Evolutionary conservation across 2,888 invertebrate genomes (phyloP), one percentile per base, ranked within the genome.

Genomic region (Schrankia costaestrigalis): DNA sequence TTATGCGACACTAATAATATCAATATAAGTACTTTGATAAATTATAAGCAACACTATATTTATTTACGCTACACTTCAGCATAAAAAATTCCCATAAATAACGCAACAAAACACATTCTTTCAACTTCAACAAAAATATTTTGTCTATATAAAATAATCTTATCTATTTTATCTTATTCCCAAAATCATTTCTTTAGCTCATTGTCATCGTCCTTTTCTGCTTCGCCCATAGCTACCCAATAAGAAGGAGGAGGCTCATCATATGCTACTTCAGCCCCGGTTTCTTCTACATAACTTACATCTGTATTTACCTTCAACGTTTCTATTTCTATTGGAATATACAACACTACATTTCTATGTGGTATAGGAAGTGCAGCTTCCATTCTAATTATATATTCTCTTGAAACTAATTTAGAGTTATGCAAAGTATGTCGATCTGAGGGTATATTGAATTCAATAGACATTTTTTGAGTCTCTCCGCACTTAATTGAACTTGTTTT

Each of bases 271-370:
- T n/a, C n/a, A n/a, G n/a, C 4, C 11, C 6, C 21, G 11, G 25
- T 22, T 27, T n/a, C 14, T 3, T 7, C 13, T 3, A 13, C 12
- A 6, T 24, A 18, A 11, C 1, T n/a, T n/a, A n/a, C 8, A n/a
- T 3, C 3, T 12, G 8, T 7, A 4, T 22, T 6, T 2, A 7
- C 10, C 23, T 22, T 21, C 11, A 28, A 24, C 35, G 58, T 47
- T 14, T 63, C 64, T 22, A 71, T 52, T 34, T 67, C 59, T 0
- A 71, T 40, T 2, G 69, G 71, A 11, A 69, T 56, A 8, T 52
- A 35, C 5, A 69, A 31, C 0, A 41, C 31, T 1, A 47, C 52
- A 41, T 69, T 55, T 17, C 40, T 43, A 39, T 69, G 62, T 2
- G 68, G 70, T 8, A 64, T 41, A 0, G 70, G 71, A 3, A 71